A percentile compares a stretch with the other conserved stretches of the same genome.
Evolutionary conservation across 2,888 invertebrate species (phyloP).

Genomic region (Aleiodes alternator): DNA sequence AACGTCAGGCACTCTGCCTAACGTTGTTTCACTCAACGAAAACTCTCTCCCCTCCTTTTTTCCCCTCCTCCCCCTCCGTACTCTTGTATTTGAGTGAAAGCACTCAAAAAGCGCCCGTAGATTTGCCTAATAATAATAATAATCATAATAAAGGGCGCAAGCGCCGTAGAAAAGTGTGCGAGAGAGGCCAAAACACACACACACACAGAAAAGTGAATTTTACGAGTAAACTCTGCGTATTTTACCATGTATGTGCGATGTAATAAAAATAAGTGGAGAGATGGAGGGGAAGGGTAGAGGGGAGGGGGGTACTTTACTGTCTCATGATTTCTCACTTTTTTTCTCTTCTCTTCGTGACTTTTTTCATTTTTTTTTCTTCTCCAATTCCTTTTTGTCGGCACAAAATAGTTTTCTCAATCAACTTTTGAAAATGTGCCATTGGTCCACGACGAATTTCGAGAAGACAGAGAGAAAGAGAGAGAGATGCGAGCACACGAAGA

Average conservation of each 20-base stretch:
- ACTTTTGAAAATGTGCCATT: constrained; percentile 32
- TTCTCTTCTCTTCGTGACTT: constrained; percentile 1
- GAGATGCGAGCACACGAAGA: constrained; percentile 27
- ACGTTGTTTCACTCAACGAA: constrained; percentile 26
- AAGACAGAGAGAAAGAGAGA: constrained; percentile 34
- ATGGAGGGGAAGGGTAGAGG: not conserved
- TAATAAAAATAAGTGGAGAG: constrained; percentile 11
- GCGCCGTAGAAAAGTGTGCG: not conserved
- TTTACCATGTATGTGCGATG: constrained; percentile 34
- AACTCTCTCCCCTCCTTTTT: not conserved
- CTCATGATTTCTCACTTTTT: constrained; percentile 31
- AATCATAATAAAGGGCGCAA: constrained; percentile 16
- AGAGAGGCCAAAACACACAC: not conserved
- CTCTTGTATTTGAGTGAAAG: constrained; percentile 9
- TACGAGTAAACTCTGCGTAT: constrained; percentile 7
- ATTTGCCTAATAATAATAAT: not conserved
- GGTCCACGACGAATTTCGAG: constrained; percentile 49
- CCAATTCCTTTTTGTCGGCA: constrained; percentile 28
- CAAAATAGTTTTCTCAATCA: constrained; percentile 34
- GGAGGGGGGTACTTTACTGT: not conserved
- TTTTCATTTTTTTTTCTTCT: constrained; percentile 12
- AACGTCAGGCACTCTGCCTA: not conserved
- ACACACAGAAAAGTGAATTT: not conserved
- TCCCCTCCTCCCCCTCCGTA: too few relatives aligned
- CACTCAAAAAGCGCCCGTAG: not conserved